These are phyloP conservation scores for Zophobas atratus DNA, from an alignment of 1,140 invertebrate species.

Conservation along the genomic window DNA sequence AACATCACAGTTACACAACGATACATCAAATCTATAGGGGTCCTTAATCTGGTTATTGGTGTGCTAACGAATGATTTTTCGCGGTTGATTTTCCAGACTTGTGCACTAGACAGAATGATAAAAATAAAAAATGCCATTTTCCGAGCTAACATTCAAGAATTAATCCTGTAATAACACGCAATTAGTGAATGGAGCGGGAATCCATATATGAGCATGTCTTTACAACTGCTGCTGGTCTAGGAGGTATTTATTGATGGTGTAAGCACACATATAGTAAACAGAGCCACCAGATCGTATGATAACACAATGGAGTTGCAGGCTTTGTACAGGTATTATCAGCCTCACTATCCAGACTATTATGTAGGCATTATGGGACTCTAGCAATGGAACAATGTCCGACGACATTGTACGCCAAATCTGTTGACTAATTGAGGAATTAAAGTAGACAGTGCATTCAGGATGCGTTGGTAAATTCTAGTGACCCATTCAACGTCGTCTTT, in stretches of 20 bases:
- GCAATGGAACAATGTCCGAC: conserved; percentile 43
- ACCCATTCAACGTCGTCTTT: conserved; percentile 18
- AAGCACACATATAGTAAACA: conserved; percentile 26
- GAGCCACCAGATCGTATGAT: conserved; percentile 37
- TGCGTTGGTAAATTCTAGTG: conserved; percentile 23
- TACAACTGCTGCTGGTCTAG: background rate
- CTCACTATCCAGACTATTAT: conserved; percentile 44
- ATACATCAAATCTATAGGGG: too few relatives aligned
- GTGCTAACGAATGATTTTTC: too few relatives aligned
- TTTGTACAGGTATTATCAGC: conserved; percentile 47
- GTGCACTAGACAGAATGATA: too few relatives aligned
- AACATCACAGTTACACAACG: too few relatives aligned
- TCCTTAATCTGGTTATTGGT: too few relatives aligned
- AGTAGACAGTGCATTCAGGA: conserved; percentile 36
- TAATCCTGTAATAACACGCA: too few relatives aligned
- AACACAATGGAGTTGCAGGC: conserved; percentile 48
- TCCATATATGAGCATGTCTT: too few relatives aligned
- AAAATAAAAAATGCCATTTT: too few relatives aligned
- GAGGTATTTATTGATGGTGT: conserved; percentile 1
- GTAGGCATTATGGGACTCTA: conserved; percentile 43
- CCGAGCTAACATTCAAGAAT: too few relatives aligned
- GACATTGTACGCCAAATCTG: conserved; percentile 41
- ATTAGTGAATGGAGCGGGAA: too few relatives aligned
- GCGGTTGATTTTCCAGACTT: too few relatives aligned
- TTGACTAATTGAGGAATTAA: conserved; percentile 48